These are phyloP conservation scores for Drosophila parvula DNA, from an alignment of 1,140 invertebrate species.

Conservation along the genomic window DNA sequence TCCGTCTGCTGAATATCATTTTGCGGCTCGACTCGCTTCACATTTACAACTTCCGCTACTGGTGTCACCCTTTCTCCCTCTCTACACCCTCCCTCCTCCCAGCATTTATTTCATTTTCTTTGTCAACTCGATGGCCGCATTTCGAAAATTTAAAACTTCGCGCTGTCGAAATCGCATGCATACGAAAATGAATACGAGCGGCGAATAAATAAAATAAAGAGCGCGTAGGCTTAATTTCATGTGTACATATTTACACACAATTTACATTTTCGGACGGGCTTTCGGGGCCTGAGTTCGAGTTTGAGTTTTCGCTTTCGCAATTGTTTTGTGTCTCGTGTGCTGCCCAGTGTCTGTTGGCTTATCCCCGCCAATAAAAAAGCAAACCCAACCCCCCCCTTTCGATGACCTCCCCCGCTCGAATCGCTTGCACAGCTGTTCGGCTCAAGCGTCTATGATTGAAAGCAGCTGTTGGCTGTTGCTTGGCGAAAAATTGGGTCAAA, in stretches of 20 bases:
- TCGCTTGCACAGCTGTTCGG: slow-evolving; percentile 69
- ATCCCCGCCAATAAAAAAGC: slow-evolving; percentile 6
- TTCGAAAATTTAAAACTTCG: slow-evolving; percentile 51
- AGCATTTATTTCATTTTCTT: slow-evolving; percentile 38
- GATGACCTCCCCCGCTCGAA: slow-evolving; percentile 41
- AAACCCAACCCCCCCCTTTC: neutral
- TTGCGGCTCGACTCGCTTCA: slow-evolving; percentile 66
- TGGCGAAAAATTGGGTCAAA: slow-evolving; percentile 71
- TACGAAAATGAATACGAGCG: slow-evolving; percentile 55
- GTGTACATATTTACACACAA: slow-evolving; percentile 59
- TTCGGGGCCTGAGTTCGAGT: slow-evolving; percentile 27
- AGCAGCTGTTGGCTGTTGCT: slow-evolving; percentile 45
- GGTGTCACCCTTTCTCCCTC: slow-evolving; percentile 9
- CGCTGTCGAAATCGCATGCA: slow-evolving; percentile 59
- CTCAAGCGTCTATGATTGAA: slow-evolving; percentile 45
- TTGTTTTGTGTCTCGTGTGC: slow-evolving; percentile 26
- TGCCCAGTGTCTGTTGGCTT: slow-evolving; percentile 22
- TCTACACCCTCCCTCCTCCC: neutral
- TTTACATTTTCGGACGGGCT: slow-evolving; percentile 49
- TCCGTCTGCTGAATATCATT: slow-evolving; percentile 62
- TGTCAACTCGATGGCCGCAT: slow-evolving; percentile 57
- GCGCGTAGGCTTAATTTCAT: slow-evolving; percentile 64
- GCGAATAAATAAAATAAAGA: slow-evolving; percentile 54
- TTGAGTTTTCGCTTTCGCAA: slow-evolving; percentile 43
- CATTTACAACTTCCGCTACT: slow-evolving; percentile 67